Conservation (phyloP, 2,888 invertebrate species). For the Limulus polyphemus region DNA sequence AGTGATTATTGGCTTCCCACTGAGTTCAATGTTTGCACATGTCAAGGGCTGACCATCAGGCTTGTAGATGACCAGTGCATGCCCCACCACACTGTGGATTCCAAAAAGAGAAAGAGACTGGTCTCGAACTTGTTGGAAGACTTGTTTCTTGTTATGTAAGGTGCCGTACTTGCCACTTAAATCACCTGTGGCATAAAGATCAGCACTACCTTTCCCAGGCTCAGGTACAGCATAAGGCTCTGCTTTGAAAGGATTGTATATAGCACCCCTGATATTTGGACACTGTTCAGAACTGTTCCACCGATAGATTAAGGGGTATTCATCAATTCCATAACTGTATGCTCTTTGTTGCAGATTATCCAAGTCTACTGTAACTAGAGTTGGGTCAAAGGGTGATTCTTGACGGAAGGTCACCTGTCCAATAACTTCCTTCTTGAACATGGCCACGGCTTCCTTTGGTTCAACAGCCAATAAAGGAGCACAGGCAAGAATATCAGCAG, state of each 20-base stretch:
- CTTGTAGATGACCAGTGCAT: constrained; percentile 58
- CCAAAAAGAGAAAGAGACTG: constrained; percentile 72
- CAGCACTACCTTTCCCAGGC: constrained; percentile 57
- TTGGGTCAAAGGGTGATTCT: constrained; percentile 27
- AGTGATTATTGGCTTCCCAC: constrained; percentile 49
- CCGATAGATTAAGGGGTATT: constrained; percentile 24
- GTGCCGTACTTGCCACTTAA: constrained; percentile 60
- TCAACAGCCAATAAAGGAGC: constrained; percentile 16
- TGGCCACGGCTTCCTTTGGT: constrained; percentile 23
- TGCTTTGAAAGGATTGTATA: constrained; percentile 54
- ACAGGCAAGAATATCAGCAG: constrained; percentile 29
- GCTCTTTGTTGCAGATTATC: constrained; percentile 19
- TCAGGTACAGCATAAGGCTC: constrained; percentile 36
- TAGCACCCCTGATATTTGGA: constrained; percentile 53
- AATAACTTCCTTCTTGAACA: constrained; percentile 19
- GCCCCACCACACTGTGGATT: constrained; percentile 58
- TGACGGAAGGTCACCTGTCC: constrained; percentile 25
- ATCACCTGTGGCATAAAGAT: constrained; percentile 81
- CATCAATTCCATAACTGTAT: constrained; percentile 28
- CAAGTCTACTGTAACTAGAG: constrained; percentile 42
- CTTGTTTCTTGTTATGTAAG: constrained; percentile 22
- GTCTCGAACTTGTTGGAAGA: constrained; percentile 43
- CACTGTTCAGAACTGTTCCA: constrained; percentile 40
- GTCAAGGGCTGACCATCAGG: constrained; percentile 28
- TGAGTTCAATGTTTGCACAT: constrained; percentile 38